Evolutionary conservation across 2,113 vertebrate species (phyloP), one percentile per base, ranked within the genome.

Genomic region (Loxodonta africana): DNA sequence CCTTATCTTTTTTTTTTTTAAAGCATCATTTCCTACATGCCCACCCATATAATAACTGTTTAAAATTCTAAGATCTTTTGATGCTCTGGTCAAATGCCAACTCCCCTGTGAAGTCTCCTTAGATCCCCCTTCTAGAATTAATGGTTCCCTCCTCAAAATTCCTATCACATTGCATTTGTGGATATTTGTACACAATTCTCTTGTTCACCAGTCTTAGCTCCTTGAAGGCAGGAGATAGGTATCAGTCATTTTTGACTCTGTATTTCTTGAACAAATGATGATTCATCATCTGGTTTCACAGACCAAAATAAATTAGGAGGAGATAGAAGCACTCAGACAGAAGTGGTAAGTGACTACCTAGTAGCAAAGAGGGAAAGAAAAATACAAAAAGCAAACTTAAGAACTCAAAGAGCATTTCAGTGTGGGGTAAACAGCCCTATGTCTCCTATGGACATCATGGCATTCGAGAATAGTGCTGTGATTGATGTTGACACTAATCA

Each of bases 231-330:
- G 53, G n/a, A 73, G 73, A 67, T 21, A 83, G 91, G 93, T 91
- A 94, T 95, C 60, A 94, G 14, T 97, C 37, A 65, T 48, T 65
- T 86, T 80, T 84, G 53, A 65, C 48, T 88, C 67, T 78, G 37
- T 81, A 18, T 69, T 63, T 91, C 74, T 93, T 91, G n/a, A 90
- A 53, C 18, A 96, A 83, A 91, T 83, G 91, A 83, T 78, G 48
- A 21, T 83, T 76, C 82, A 53, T 67, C 93, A 81, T 60, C 62
- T 91, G 53, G 67, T 88, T 95, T 96, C 65, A 83, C 28, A 77
- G 73, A 73, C 73, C 57, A 90, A 96, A 96, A 90, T 86, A 90
- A 80, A 51, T 94, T 92, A 77, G 48, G 95, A 95, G 17, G 46
- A 57, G 77, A 81, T 8, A 90, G 88, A 57, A 84, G 71, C 71